A percentile compares a stretch with the other conserved stretches of the same genome.
Conservation (phyloP, 2,888 invertebrate species). For the Acanthosepion pharaonis region DNA sequence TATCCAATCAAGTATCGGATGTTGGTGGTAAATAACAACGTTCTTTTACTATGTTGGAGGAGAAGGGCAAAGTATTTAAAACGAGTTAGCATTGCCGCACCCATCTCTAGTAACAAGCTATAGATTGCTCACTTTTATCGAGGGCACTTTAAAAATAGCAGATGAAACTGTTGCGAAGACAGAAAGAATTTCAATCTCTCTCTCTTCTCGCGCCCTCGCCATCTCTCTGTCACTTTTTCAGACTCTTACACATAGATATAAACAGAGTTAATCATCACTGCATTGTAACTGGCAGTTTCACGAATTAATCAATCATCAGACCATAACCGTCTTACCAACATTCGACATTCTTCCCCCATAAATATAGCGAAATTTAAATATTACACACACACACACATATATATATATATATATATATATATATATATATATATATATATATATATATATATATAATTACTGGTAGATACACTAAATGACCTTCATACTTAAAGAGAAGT, state of each 20-base stretch:
- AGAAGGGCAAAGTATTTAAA: conserved; percentile 16
- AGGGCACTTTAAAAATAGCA: not conserved
- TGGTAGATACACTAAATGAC: no score
- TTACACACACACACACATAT: no score
- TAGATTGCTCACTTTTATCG: not conserved
- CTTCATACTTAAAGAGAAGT: no score
- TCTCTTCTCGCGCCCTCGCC: not conserved
- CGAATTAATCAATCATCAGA: no score
- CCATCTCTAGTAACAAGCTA: not conserved
- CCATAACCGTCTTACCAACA: no score
- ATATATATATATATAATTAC: no score
- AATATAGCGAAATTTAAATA: no score
- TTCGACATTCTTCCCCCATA: no score
- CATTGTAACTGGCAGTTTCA: no score
- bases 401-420: no score
- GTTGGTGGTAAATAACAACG: not conserved
- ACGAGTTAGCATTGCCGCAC: not conserved
- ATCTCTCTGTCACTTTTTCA: not conserved
- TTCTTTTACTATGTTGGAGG: not conserved
- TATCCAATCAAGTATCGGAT: not conserved
- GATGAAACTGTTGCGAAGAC: not conserved
- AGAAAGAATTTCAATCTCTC: not conserved
- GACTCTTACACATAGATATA: not conserved
- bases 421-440: no score
- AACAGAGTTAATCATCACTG: no score